phyloP scores from a whole-genome alignment of 2,797 vertebrate genomes.

The Sebastes taczanowskii region DNA sequence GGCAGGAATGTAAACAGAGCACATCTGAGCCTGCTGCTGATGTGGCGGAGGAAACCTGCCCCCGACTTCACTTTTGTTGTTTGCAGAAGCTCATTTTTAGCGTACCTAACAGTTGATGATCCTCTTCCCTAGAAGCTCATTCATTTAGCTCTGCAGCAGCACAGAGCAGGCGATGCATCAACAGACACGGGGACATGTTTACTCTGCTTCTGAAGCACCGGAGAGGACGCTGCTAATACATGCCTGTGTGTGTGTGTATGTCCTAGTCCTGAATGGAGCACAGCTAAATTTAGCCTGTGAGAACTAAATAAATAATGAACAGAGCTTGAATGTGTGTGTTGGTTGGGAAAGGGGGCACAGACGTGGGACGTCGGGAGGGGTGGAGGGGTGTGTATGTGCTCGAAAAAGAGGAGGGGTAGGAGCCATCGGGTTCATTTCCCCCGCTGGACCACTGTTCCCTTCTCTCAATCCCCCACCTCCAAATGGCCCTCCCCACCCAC shows the following conservation, averaged over 20 bases:
- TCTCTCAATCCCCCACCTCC: slow-evolving; percentile 46
- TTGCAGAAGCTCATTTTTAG: slow-evolving; percentile 21
- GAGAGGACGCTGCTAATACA: slow-evolving; percentile 55
- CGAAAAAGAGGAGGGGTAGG: slow-evolving; percentile 52
- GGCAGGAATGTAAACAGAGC: slow-evolving; percentile 73
- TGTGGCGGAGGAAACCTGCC: slow-evolving; percentile 30
- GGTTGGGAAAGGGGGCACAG: slow-evolving; percentile 38
- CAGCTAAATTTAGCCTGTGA: slow-evolving; percentile 76
- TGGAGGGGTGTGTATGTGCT: slow-evolving; percentile 27
- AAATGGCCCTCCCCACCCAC: slow-evolving; percentile 57
- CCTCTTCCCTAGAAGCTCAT: slow-evolving; percentile 9
- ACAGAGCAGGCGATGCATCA: slow-evolving; percentile 18
- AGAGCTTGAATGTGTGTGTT: slow-evolving; percentile 36
- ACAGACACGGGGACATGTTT: slow-evolving; percentile 54
- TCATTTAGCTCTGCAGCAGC: slow-evolving; percentile 5
- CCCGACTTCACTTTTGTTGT: slow-evolving; percentile 7
- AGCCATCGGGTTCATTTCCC: slow-evolving; percentile 72
- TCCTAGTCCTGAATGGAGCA: slow-evolving; percentile 70
- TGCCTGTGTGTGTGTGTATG: slow-evolving; percentile 36
- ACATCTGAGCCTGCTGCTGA: slow-evolving; percentile 55
- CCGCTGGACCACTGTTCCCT: slow-evolving; percentile 60
- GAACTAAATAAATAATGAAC: slow-evolving; percentile 81
- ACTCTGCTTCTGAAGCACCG: slow-evolving; percentile 46
- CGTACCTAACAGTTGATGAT: neutral
- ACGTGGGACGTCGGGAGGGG: slow-evolving; percentile 28